These are phyloP conservation scores for Addax nasomaculatus DNA, from an alignment of 2,113 vertebrate species.

Conservation along the genomic window DNA sequence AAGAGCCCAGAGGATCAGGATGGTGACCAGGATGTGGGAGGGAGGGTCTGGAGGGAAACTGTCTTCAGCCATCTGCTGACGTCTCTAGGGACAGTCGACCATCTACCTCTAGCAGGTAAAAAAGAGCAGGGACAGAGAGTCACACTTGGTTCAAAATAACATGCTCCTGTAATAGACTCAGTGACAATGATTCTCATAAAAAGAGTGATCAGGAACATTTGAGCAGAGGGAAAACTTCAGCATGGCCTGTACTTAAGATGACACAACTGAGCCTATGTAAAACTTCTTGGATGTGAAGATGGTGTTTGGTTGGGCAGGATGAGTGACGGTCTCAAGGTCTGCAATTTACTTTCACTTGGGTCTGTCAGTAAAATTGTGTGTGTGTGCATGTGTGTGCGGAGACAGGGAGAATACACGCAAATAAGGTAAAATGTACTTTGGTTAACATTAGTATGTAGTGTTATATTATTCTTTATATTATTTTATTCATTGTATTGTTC, in stretches of 20 bases:
- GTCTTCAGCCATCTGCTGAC: not conserved
- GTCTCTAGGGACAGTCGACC: not conserved
- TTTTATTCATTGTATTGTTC: too few species aligned
- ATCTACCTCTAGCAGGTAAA: not conserved
- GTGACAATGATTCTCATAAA: not conserved
- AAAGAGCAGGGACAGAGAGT: not conserved
- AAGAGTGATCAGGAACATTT: not conserved
- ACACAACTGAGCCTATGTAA: not conserved
- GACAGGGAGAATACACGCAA: not conserved
- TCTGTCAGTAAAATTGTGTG: not conserved
- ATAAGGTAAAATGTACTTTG: not conserved
- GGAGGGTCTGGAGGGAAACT: not conserved
- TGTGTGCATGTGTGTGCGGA: fast-evolving
- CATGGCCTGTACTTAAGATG: not conserved
- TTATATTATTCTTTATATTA: not conserved
- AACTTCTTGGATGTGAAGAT: not conserved
- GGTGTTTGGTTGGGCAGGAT: not conserved
- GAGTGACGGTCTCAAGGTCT: not conserved
- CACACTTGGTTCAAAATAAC: not conserved
- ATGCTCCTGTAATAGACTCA: not conserved
- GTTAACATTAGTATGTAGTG: not conserved
- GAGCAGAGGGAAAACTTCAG: not conserved
- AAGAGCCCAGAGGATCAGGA: not conserved
- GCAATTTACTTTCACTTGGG: not conserved
- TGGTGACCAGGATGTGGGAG: too few species aligned